Evolutionary conservation across 2,888 invertebrate species (phyloP), one percentile per base, ranked within the genome.

Genomic region (Drosophila demipolita): DNA sequence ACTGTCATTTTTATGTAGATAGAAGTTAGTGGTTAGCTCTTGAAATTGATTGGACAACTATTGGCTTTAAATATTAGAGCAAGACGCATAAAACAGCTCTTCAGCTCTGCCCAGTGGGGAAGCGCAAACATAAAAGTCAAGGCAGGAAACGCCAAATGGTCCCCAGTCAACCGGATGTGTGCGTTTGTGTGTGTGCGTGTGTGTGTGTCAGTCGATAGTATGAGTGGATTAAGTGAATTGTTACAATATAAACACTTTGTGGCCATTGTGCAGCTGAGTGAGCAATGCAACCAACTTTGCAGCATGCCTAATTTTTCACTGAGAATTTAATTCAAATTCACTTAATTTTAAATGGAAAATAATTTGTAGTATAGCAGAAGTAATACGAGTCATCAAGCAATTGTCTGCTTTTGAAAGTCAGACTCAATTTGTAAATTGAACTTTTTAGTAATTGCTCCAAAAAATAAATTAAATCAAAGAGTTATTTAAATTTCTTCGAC

Each of bases 41-140:
- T 76, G 77, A 85, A 83, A 82, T 88, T 87, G 90, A 90, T 87
- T 86, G 88, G 80, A 90, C 78, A 87, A 88, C 79, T 87, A 87
- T 90, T 82, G 86, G 79, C 73, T 89, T 80, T 78, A 72, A 78
- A 85, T 81, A 87, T 88, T 85, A 87, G 86, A 85, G 76, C 88
- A 78, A 66, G 64, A 75, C 78, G 71, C 88, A 86, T 86, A 80
- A 89, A 86, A 77, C 75, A 71, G 67, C 57, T 49, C 49, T 23
- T 78, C 68, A 75, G 53, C 62, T 66, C 42, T 29, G 68, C 38
- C 26, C 49, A 42, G 58, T 52, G 54, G 49, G 55, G 55, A 76
- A 88, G 66, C 75, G 66, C 83, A 80, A 78, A 78, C 75, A 84
- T 88, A 81, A 84, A 83, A 89, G 71, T 80, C 75, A 66, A 55